These are phyloP conservation scores for Pituophis catenifer DNA, from an alignment of 2,113 vertebrate species.

Conservation along the genomic window DNA sequence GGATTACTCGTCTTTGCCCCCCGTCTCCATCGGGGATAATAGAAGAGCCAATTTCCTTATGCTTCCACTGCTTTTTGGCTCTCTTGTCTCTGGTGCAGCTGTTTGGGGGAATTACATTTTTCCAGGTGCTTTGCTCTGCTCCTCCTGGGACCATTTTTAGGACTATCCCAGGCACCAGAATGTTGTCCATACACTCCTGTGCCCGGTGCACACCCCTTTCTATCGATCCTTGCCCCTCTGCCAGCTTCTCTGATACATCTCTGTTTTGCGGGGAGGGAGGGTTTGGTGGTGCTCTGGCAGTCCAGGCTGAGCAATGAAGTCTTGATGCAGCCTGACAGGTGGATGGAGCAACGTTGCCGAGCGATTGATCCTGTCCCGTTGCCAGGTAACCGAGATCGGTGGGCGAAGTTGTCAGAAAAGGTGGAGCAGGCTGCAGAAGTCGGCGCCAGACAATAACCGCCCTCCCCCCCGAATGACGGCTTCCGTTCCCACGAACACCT, in stretches of 20 bases:
- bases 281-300: background rate
- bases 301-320: slow-evolving; percentile 16
- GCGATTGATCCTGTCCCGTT: slow-evolving; percentile 11
- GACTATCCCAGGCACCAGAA: background rate
- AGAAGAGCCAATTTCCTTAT: background rate
- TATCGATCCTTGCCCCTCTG: background rate
- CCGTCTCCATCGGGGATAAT: too few species aligned
- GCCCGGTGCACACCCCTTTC: background rate
- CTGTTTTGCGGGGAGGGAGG: background rate
- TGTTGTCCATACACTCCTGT: background rate
- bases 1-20: background rate
- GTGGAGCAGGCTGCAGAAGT: background rate
- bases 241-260: background rate
- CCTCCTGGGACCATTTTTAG: background rate
- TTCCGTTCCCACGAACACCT: background rate
- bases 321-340: slow-evolving; percentile 27
- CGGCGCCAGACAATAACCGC: background rate
- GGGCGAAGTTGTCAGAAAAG: background rate
- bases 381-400: background rate
- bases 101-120: too few species aligned
- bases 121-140: too few species aligned
- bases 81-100: background rate
- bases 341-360: slow-evolving; percentile 4
- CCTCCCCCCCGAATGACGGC: background rate
- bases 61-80: background rate